Evolutionary conservation across 2,797 vertebrate genomes (phyloP), one percentile per base, ranked within the genome.

Genomic region (Phrynocephalus guinanensis): DNA sequence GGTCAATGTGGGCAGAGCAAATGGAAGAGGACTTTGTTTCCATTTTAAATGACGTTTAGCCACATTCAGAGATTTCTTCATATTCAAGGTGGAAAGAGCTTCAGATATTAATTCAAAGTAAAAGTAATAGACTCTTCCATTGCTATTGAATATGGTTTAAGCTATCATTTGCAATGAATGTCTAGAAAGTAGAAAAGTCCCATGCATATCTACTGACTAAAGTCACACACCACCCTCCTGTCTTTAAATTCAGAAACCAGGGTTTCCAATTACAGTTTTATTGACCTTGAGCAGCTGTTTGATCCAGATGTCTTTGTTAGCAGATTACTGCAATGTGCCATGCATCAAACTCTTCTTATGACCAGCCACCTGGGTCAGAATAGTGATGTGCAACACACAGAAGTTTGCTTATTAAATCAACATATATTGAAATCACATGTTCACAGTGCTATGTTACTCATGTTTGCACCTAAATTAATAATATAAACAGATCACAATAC

Each of bases 361-460:
- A 82, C 56, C 79, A 90, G 72, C 82, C 83, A 83, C 33, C 84
- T 90, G 91, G 60, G 80, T 91, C 79, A 18, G 13, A 28, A 70
- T 83, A 60, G 68, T 89, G 86, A 87, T 15, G 78, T 87, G 79
- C 30, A 28, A 26, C 10, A 48, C 11, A 38, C 30, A 82, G 83
- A 30, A 84, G 50, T 75, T 76, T 86, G 38, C 83, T 88, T 86
- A 83, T 88, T 79, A 79, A 85, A 92, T 85, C 2, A 68, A 63
- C 76, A 9, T 79, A 30, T 82, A 77, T 68, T 68, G 38, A 83
- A 83, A 83, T 10, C 67, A 56, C 67, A 44, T 48, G 52, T 72
- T 67, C 28, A 30, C 26, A 87, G 38, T 30, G 6, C 52, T 48
- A 13, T 88, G 52, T 83, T 13, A 63, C 68, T 71, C 5, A 26